A percentile compares a stretch with the other conserved stretches of the same genome.
These are phyloP conservation scores for Pseudomyrmex flavicornis DNA, from an alignment of 1,140 invertebrate genomes.

Conservation along the genomic window DNA sequence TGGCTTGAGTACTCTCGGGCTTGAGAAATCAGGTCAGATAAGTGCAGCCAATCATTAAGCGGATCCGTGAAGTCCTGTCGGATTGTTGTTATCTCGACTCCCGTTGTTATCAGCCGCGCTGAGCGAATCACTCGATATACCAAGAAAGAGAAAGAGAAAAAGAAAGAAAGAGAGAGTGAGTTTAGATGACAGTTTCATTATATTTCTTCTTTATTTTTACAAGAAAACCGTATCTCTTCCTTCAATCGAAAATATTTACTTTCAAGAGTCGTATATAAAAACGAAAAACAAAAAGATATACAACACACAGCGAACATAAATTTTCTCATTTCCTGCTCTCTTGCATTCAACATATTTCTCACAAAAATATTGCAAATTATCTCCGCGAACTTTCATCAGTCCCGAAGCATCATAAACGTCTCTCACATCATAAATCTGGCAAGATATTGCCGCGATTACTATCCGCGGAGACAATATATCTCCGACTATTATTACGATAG, in stretches of 20 bases:
- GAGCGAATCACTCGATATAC: constrained; percentile 20
- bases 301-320: background rate
- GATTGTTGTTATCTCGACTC: constrained; percentile 58
- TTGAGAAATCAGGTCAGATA: constrained; percentile 42
- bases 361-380: constrained; percentile 22
- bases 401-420: constrained; percentile 43
- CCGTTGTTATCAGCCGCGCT: constrained; percentile 47
- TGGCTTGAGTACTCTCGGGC: constrained; percentile 17
- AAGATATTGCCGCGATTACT: constrained; percentile 36
- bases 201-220: background rate
- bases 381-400: constrained; percentile 11
- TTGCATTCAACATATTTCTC: background rate
- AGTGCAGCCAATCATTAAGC: constrained; percentile 65
- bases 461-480: constrained; percentile 36
- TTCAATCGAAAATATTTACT: background rate
- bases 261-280: background rate
- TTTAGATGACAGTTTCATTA: background rate
- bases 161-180: background rate
- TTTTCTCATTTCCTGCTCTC: background rate
- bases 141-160: background rate
- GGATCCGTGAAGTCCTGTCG: constrained; percentile 19
- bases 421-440: constrained; percentile 49
- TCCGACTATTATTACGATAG: constrained; percentile 41
- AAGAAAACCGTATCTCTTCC: background rate
- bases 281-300: no score